These are phyloP conservation scores for Lepisosteus osseus DNA, from an alignment of 2,113 vertebrate genomes.

Conservation along the genomic window DNA sequence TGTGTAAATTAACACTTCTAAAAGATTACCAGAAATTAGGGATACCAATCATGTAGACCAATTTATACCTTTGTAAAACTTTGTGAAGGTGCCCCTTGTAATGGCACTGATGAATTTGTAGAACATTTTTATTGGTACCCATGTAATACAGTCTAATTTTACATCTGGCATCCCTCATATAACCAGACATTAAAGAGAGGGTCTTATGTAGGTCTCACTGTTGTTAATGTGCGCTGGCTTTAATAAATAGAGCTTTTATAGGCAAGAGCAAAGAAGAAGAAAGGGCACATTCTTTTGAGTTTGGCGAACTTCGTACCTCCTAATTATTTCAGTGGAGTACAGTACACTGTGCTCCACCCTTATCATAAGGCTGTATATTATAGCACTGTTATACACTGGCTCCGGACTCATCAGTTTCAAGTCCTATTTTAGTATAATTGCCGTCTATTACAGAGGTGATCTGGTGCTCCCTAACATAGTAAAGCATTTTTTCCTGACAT, in stretches of 20 bases:
- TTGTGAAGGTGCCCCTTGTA: neutral
- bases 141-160: neutral
- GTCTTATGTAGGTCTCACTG: constrained; percentile 23
- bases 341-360: constrained; percentile 30
- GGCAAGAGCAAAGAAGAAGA: constrained; percentile 29
- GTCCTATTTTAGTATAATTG: constrained; percentile 23
- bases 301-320: constrained; percentile 27
- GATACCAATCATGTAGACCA: neutral
- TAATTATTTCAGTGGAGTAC: constrained; percentile 36
- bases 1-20: no score
- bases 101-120: neutral
- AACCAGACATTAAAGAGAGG: neutral
- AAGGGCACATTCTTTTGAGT: constrained; percentile 35
- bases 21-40: no score
- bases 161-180: neutral
- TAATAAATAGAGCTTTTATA: constrained; percentile 36
- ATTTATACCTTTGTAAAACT: neutral
- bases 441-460: constrained; percentile 9
- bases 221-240: constrained; percentile 30
- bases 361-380: constrained; percentile 40
- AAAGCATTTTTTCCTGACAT: no score
- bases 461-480: no score
- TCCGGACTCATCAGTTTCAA: constrained; percentile 10
- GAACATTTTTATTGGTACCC: neutral
- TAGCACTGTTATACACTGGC: constrained; percentile 24